These are phyloP conservation scores for Clarias fuscus DNA, from an alignment of 2,797 vertebrate genomes.

Conservation along the genomic window DNA sequence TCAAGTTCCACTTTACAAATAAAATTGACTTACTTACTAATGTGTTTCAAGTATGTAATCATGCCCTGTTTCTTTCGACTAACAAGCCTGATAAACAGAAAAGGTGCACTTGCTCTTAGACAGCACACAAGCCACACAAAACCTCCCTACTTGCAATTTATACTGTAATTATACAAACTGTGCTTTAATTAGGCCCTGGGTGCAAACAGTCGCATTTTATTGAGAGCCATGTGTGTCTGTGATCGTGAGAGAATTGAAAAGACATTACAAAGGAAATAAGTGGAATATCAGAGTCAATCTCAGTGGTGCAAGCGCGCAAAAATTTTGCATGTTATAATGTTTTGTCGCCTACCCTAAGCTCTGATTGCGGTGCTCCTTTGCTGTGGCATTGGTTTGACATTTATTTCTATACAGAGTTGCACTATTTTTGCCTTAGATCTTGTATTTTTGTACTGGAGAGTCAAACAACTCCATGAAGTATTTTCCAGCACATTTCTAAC, in stretches of 20 bases:
- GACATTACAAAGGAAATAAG: background rate
- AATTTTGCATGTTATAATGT: too few relatives aligned
- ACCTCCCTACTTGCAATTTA: background rate
- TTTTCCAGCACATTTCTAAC: too few relatives aligned
- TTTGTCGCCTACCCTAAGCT: too few relatives aligned
- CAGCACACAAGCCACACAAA: background rate
- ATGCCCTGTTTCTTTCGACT: background rate
- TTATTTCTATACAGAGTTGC: too few relatives aligned
- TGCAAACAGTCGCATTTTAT: background rate
- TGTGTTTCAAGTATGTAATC: background rate
- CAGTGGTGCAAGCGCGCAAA: too few relatives aligned
- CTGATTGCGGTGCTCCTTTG: too few relatives aligned
- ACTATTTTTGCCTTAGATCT: too few relatives aligned
- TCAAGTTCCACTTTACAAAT: too few relatives aligned
- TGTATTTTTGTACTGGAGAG: too few relatives aligned
- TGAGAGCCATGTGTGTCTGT: background rate
- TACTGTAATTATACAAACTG: conserved; percentile 11
- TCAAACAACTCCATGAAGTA: too few relatives aligned
- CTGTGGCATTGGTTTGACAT: too few relatives aligned
- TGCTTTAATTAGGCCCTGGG: conserved; percentile 7
- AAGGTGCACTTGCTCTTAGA: conserved; percentile 1
- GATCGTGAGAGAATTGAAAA: background rate
- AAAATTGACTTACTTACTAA: too few relatives aligned
- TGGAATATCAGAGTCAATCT: conserved; percentile 4
- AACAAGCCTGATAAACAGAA: background rate